phyloP scores from a whole-genome alignment of 1,140 invertebrate genomes.

The Bathynomus jamesi region DNA sequence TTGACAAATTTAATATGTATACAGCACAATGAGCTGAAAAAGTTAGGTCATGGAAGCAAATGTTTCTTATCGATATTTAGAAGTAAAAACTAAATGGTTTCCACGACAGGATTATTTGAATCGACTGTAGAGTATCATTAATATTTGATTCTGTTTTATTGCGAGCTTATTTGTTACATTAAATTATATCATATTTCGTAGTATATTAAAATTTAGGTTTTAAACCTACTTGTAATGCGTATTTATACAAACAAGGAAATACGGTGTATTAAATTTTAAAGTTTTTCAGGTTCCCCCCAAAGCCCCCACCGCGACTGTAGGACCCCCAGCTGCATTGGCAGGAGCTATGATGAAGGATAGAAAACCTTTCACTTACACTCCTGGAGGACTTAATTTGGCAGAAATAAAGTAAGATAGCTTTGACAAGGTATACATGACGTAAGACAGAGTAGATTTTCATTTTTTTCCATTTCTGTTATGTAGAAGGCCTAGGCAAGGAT shows the following conservation, averaged over 20 bases:
- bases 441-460: background rate
- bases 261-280: background rate
- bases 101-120: background rate
- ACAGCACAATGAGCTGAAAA: no score
- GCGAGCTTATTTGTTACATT: background rate
- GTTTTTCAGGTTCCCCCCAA: background rate
- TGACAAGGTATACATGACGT: no score
- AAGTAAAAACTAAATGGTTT: no score
- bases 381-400: conserved; percentile 78
- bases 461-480: background rate
- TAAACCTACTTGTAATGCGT: no score
- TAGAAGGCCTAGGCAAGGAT: background rate
- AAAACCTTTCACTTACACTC: conserved; percentile 87
- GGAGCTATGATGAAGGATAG: conserved; percentile 93
- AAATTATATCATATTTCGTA: no score
- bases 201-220: background rate
- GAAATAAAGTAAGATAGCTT: conserved; percentile 68
- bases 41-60: no score
- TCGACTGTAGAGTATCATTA: background rate
- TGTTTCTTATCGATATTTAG: no score
- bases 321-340: conserved; percentile 75
- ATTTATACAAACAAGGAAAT: no score
- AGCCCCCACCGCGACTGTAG: conserved; percentile 14
- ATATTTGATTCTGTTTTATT: background rate
- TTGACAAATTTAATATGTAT: no score